phyloP scores from a whole-genome alignment of 2,797 vertebrate genomes.

The Limosa lapponica region DNA sequence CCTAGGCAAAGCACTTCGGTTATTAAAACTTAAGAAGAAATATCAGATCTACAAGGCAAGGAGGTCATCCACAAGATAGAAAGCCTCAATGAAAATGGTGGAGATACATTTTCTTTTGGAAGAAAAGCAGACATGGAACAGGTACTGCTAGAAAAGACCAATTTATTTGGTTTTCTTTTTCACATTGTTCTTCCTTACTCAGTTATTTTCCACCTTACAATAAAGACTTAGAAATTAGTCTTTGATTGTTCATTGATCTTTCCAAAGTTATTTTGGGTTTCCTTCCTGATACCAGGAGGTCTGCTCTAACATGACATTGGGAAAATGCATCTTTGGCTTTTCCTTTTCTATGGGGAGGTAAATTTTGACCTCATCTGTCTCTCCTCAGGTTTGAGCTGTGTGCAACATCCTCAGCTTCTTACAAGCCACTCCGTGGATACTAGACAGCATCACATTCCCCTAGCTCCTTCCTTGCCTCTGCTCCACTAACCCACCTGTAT shows the following conservation, averaged over 20 bases:
- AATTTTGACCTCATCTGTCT: neutral
- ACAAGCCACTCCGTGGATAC: neutral
- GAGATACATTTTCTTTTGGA: neutral
- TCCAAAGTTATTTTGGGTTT: neutral
- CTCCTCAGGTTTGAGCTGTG: neutral
- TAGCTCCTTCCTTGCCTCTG: neutral
- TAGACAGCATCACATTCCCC: neutral
- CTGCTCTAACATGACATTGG: neutral
- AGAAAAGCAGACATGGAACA: neutral
- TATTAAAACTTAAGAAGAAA: neutral
- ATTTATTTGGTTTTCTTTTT: neutral
- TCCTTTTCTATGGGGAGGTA: neutral
- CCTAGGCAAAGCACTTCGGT: neutral
- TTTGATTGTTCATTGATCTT: neutral
- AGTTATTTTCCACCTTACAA: neutral
- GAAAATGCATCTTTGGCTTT: neutral
- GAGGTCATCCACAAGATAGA: neutral
- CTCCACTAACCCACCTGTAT: neutral
- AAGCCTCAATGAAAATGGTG: neutral
- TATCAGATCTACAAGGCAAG: neutral
- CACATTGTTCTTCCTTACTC: neutral
- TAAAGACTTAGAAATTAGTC: neutral
- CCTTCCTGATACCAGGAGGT: neutral
- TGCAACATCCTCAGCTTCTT: neutral
- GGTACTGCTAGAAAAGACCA: neutral